These are phyloP conservation scores for Turnix velox DNA, from an alignment of 2,113 vertebrate species.

Conservation along the genomic window DNA sequence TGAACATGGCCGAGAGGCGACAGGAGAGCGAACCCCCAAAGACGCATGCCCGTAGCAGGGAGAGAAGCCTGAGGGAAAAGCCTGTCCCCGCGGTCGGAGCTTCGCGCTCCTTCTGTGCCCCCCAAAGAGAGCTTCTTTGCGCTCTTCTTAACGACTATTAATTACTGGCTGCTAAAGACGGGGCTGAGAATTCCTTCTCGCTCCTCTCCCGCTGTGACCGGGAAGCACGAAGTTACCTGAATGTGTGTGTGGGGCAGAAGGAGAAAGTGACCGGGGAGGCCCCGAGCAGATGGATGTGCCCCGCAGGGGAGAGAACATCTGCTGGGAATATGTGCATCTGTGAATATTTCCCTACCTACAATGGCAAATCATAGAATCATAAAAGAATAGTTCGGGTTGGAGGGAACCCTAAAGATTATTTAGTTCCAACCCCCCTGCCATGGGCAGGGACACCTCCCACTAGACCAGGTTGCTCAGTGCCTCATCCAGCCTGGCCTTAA, in stretches of 20 bases:
- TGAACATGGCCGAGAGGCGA: neutral
- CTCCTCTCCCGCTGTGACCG: too few species aligned
- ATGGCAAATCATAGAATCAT: neutral
- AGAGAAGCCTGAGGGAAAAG: neutral
- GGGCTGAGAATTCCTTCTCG: too few species aligned
- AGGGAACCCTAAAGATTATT: too few species aligned
- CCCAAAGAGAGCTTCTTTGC: neutral
- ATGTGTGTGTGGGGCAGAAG: neutral
- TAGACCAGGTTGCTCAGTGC: too few species aligned
- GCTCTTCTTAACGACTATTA: accelerated
- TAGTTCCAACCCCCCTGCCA: too few species aligned
- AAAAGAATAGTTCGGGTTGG: too few species aligned
- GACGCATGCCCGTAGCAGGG: neutral
- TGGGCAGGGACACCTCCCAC: too few species aligned
- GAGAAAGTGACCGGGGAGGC: neutral
- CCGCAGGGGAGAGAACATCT: accelerated
- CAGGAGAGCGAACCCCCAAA: neutral
- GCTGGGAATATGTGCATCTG: accelerated
- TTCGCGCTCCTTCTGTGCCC: neutral
- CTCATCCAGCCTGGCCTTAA: too few species aligned
- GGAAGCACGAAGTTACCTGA: neutral
- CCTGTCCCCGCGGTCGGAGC: neutral
- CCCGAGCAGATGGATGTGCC: accelerated
- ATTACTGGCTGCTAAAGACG: neutral
- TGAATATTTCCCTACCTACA: neutral